Conservation (phyloP, 2,797 vertebrate species). For the Thalassophryne amazonica region DNA sequence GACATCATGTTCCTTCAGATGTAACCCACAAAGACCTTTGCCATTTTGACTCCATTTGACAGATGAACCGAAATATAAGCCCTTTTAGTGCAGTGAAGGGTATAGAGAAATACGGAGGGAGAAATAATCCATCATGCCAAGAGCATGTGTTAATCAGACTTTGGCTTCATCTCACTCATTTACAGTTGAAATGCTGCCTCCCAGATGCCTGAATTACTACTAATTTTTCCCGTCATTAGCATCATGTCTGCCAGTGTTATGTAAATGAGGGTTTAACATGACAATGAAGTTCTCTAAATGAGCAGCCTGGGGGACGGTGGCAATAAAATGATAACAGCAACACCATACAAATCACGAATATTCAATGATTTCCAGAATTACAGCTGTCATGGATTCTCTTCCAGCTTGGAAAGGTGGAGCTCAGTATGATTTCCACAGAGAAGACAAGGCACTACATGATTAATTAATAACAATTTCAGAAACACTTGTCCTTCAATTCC, state of each 20-base stretch:
- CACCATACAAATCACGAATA: constrained; percentile 7
- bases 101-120: background rate
- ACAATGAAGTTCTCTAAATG: constrained; percentile 67
- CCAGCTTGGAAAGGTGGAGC: constrained; percentile 14
- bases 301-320: constrained; percentile 53
- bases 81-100: background rate
- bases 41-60: background rate
- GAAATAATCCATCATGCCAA: background rate
- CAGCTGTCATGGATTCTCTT: constrained; percentile 26
- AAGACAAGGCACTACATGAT: constrained; percentile 21
- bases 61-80: constrained; percentile 7
- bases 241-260: constrained; percentile 70
- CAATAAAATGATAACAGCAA: constrained; percentile 48
- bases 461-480: constrained; percentile 42
- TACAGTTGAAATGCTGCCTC: constrained; percentile 31
- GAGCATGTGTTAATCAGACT: constrained; percentile 12
- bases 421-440: constrained; percentile 12
- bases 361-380: constrained; percentile 10
- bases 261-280: constrained; percentile 73
- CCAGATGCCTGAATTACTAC: constrained; percentile 45
- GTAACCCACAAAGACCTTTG: background rate
- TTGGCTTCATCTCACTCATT: constrained; percentile 21
- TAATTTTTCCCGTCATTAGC: constrained; percentile 72
- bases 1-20: no score
- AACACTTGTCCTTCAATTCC: constrained; percentile 3